Evolutionary conservation across 2,797 vertebrate species (phyloP), one percentile per base, ranked within the genome.

Genomic region (Etheostoma perlongum): DNA sequence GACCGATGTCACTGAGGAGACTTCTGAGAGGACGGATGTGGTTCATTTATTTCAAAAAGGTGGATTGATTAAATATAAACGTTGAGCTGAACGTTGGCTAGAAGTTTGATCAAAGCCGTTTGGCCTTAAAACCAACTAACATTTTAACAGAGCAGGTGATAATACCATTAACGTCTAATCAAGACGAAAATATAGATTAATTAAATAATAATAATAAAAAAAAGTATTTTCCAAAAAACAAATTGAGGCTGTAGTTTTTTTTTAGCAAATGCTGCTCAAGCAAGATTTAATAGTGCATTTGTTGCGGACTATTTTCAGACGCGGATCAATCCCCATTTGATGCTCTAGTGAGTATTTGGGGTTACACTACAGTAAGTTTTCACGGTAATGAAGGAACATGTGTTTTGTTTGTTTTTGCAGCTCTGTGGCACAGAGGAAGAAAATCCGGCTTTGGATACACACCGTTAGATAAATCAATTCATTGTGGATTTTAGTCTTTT

Each of bases 401-500:
- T 27, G 6, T n/a, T 16, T 21, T 40, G 11, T 6, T 6, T 1
- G 40, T 21, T 21, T 36, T 7, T 58, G 19, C 30, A 54, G 21
- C 21, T 27, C 23, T 15, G 2, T 11, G 23, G 9, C 33, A 21
- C 11, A 21, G 13, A 30, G 21, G 10, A 40, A 40, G 36, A 11
- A 40, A 40, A 40, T 11, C 36, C 3, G 36, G 2, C 36, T 40
- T 40, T 40, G 36, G 10, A 40, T 12, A 40, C 36, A 40, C 3
- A 40, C 10, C 3, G 36, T 3, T 40, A n/a, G 10, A 6, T 14
- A 19, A 18, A 36, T 40, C 18, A 1, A 21, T 10, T 33, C 3
- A 5, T 2, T 19, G 57, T 12, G 68, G 48, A 13, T 54, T 68
- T 69, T 48, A 27, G 66, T 69, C 27, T 51, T 62, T 55, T 55